phyloP scores from a whole-genome alignment of 2,888 invertebrate genomes.

The Ophioninae sp. region DNA sequence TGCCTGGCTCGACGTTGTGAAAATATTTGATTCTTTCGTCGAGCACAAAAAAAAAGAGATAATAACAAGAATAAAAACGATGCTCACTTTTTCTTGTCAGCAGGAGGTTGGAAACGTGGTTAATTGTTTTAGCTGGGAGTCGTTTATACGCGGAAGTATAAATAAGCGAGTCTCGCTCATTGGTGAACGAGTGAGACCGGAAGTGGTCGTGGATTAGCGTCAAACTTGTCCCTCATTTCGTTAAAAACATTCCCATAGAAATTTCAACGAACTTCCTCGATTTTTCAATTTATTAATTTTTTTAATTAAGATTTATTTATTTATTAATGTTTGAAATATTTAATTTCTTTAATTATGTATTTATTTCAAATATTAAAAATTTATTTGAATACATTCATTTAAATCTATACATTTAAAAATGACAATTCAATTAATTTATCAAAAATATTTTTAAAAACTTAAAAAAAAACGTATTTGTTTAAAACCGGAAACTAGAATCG shows the following conservation, averaged over 20 bases:
- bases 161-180: conserved; percentile 22
- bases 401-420: too few relatives aligned
- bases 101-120: neutral
- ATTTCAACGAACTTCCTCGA: conserved; percentile 58
- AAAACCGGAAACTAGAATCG: neutral
- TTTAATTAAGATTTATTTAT: neutral
- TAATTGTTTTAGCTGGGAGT: conserved; percentile 24
- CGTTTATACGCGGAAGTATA: conserved; percentile 44
- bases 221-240: conserved; percentile 68
- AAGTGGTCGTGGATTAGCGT: conserved; percentile 68
- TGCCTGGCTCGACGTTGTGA: conserved; percentile 17
- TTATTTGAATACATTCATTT: too few relatives aligned
- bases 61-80: neutral
- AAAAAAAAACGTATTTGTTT: too few relatives aligned
- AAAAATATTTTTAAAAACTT: too few relatives aligned
- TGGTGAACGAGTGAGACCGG: conserved; percentile 59
- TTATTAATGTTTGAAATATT: too few relatives aligned
- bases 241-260: conserved; percentile 61
- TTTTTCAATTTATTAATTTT: neutral
- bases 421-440: too few relatives aligned
- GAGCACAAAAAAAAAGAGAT: neutral
- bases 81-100: conserved; percentile 16
- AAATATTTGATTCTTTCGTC: conserved; percentile 18
- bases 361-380: too few relatives aligned
- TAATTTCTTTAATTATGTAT: too few relatives aligned